These are phyloP conservation scores for Scaptomyza graminum DNA, from an alignment of 1,140 invertebrate genomes.

Conservation along the genomic window DNA sequence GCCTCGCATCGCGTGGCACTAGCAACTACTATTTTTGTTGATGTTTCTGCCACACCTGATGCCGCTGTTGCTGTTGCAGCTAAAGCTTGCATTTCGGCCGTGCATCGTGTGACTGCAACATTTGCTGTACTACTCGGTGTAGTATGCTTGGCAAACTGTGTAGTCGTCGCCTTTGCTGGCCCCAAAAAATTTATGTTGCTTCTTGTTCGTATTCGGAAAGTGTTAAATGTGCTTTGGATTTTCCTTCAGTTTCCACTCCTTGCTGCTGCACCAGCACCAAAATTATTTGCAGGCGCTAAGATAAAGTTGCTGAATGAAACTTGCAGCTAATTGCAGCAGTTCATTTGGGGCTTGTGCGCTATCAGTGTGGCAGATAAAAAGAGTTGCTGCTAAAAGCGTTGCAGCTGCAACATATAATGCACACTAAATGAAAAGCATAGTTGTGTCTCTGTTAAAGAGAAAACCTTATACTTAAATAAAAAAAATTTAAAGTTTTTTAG, in stretches of 20 bases:
- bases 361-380: constrained; percentile 21
- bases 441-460: not conserved
- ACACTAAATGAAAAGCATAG: constrained; percentile 12
- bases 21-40: constrained; percentile 23
- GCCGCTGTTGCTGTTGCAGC: constrained; percentile 32
- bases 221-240: constrained; percentile 74
- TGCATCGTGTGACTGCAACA: constrained; percentile 51
- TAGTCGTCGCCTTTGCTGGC: constrained; percentile 17
- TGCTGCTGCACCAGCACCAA: constrained; percentile 4
- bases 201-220: constrained; percentile 70
- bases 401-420: constrained; percentile 9
- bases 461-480: not conserved
- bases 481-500: not conserved
- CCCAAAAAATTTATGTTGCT: constrained; percentile 70
- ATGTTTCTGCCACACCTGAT: constrained; percentile 63
- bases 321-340: constrained; percentile 67
- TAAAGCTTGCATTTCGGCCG: constrained; percentile 18
- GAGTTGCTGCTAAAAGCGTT: constrained; percentile 15
- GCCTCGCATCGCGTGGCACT: not conserved
- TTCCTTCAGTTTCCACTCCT: constrained; percentile 31
- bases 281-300: constrained; percentile 43
- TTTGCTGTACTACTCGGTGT: constrained; percentile 36
- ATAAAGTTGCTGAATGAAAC: constrained; percentile 59
- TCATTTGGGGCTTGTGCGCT: constrained; percentile 24
- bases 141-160: constrained; percentile 27